Evolutionary conservation across 2,888 invertebrate species (phyloP), one percentile per base, ranked within the genome.

Genomic region (Sphaeridia pumilis): DNA sequence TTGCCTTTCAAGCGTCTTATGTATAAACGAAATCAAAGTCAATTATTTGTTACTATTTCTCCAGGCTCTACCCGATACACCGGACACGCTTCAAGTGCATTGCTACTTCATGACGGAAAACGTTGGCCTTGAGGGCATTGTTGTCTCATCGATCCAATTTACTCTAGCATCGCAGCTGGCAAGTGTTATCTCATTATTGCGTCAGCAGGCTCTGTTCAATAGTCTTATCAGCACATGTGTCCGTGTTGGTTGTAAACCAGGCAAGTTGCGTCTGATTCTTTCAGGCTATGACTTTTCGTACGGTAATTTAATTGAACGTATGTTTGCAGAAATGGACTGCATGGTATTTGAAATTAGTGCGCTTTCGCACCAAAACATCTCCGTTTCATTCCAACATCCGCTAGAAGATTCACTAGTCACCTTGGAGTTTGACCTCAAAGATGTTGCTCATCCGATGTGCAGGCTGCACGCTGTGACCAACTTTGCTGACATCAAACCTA

Each of bases 301-400:
- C n/a, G n/a, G n/a, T n/a, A n/a, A n/a, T n/a, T n/a, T n/a, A n/a
- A n/a, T n/a, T n/a, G n/a, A n/a, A n/a, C n/a, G n/a, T n/a, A n/a
- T n/a, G n/a, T n/a, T n/a, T n/a, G 41, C 70, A 76, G 85, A 85
- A 69, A 70, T 81, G 43, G 84, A 85, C 64, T 79, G 83, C 62
- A 78, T 85, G n/a, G 89, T 92, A 77, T 84, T 94, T 69, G 94
- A 95, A 73, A 81, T 94, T 64, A 87, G 84, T 66, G 87, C 92
- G 2, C 74, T 90, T 31, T 89, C 90, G 0, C 84, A 88, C 76
- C 85, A 86, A 58, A 87, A 88, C 70, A 80, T 95, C 59, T 85
- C 87, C 7, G 82, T 95, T 21, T 84, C 88, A 7, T 78, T 95
- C 68, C 92, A 93, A 69, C 92, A 94, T 73, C 93, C 94, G 0